These are phyloP conservation scores for Adelosebastes latens DNA, from an alignment of 2,797 vertebrate genomes.

Conservation along the genomic window DNA sequence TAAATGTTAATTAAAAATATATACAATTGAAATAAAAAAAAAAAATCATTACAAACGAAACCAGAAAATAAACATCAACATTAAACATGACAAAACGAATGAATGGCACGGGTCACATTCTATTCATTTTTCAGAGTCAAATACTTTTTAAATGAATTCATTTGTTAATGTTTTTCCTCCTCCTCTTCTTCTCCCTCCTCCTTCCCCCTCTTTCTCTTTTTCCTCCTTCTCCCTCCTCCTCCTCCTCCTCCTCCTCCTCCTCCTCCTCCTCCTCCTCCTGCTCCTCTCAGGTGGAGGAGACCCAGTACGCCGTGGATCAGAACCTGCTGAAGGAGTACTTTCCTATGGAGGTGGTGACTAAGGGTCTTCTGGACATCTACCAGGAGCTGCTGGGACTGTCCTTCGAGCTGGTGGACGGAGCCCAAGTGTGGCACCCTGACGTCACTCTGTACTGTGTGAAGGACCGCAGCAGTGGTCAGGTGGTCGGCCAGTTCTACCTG, in stretches of 20 bases:
- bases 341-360: constrained; percentile 95
- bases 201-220: neutral
- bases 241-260: neutral
- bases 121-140: neutral
- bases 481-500: constrained; percentile 94
- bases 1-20: neutral
- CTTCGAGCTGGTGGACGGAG: constrained; percentile 86
- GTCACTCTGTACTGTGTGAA: constrained; percentile 90
- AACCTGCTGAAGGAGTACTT: constrained; percentile 97
- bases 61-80: neutral
- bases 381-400: constrained; percentile 93
- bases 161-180: neutral
- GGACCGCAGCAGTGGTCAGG: constrained; percentile 80
- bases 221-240: neutral
- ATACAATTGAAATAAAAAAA: neutral
- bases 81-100: neutral
- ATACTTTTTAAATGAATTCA: neutral
- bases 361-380: constrained; percentile 93
- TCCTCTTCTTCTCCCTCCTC: neutral
- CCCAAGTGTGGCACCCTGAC: constrained; percentile 92
- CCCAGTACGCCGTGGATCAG: constrained; percentile 93
- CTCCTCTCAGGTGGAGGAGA: constrained; percentile 89
- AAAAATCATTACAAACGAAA: neutral
- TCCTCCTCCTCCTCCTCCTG: too few species aligned
- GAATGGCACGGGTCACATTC: neutral